Evolutionary conservation across 37 sponge, comb jelly and placozoan genomes (phyloP).

Genomic region (Ianthella basta): DNA sequence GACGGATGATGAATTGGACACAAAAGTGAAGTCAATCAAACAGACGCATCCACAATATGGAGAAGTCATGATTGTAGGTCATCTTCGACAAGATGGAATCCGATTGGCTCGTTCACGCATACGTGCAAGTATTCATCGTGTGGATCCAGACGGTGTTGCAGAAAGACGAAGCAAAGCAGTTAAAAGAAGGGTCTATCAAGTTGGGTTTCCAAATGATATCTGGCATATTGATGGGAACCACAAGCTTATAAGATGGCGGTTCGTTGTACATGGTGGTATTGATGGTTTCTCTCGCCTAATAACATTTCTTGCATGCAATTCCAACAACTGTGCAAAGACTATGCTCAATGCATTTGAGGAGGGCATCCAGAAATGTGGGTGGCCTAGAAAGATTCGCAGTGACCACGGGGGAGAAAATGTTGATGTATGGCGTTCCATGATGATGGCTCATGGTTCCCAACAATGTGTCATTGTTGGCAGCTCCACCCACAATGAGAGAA

Average conservation of each 20-base stretch:
- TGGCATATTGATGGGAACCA: no score
- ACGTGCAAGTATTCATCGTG: constrained; percentile 19
- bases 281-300: constrained; percentile 18
- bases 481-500: constrained; percentile 19
- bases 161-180: constrained; percentile 6
- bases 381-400: background rate
- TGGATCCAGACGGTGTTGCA: constrained; percentile 26
- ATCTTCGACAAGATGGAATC: no score
- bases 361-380: background rate
- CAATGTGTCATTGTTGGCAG: constrained; percentile 29
- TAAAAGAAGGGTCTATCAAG: constrained; percentile 30
- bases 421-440: constrained; percentile 17
- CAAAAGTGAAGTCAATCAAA: no score
- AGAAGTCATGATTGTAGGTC: no score
- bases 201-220: constrained; percentile 26
- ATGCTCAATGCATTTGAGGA: background rate
- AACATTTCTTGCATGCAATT: constrained; percentile 9
- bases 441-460: background rate
- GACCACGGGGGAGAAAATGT: constrained; percentile 24
- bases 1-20: no score
- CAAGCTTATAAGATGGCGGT: constrained; percentile 14
- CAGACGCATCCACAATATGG: no score
- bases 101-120: constrained; percentile 33
- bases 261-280: constrained; percentile 28
- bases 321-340: background rate